Evolutionary conservation across 2,797 vertebrate genomes (phyloP).

Genomic region (Columba guinea): DNA sequence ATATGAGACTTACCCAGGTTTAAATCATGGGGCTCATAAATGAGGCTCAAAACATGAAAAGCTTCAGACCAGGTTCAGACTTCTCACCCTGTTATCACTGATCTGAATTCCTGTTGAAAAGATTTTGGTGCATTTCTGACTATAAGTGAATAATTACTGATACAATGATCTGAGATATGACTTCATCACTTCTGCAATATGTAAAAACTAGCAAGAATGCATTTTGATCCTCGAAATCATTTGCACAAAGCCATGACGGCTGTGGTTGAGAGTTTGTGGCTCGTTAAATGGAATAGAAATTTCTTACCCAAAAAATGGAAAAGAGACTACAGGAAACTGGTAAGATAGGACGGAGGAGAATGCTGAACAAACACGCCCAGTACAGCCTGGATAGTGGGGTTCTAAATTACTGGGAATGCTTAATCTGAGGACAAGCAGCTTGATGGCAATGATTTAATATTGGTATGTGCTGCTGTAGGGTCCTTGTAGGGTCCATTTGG

Average conservation of each 20-base stretch:
- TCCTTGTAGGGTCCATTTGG: not conserved
- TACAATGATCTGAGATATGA: not conserved
- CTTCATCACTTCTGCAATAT: not conserved
- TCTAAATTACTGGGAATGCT: not conserved
- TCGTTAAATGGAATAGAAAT: not conserved
- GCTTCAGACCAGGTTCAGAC: not conserved
- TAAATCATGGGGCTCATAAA: not conserved
- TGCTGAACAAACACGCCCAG: not conserved
- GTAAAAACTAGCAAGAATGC: not conserved
- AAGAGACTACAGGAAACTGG: not conserved
- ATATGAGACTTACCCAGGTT: not conserved
- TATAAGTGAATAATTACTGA: not conserved
- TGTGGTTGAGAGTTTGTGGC: not conserved
- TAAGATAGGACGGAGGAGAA: not conserved
- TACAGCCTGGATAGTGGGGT: not conserved
- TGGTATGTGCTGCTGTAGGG: not conserved
- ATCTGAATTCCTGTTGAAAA: not conserved
- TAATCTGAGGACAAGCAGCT: not conserved
- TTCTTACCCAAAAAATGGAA: not conserved
- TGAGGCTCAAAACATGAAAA: not conserved
- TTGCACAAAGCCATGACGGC: not conserved
- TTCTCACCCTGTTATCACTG: not conserved
- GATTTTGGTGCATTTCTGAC: not conserved
- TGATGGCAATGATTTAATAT: not conserved
- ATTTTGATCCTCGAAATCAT: not conserved